A percentile compares a stretch with the other conserved stretches of the same genome.
Conservation (phyloP, 2,113 vertebrate genomes). For the Aphelocoma coerulescens region DNA sequence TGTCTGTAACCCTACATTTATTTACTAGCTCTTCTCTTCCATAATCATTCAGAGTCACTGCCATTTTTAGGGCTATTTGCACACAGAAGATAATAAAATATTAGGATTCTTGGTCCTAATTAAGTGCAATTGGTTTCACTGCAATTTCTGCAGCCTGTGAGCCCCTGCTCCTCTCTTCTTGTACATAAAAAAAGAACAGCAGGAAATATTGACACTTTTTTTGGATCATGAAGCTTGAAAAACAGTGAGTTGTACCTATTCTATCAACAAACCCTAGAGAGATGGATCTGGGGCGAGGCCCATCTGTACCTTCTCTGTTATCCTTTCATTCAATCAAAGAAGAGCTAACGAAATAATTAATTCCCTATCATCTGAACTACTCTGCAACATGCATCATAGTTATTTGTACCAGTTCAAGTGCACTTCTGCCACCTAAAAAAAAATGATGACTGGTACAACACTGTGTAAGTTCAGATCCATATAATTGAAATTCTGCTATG, state of each 20-base stretch:
- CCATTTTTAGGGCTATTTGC: not conserved
- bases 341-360: not conserved
- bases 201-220: not conserved
- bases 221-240: not conserved
- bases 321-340: not conserved
- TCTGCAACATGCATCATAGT: not conserved
- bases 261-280: not conserved
- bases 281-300: not conserved
- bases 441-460: accelerated
- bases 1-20: not conserved
- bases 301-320: not conserved
- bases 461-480: not conserved
- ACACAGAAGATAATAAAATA: not conserved
- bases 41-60: not conserved
- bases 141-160: not conserved
- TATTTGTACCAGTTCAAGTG: not conserved
- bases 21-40: not conserved
- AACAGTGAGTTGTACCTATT: not conserved
- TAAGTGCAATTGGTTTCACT: not conserved
- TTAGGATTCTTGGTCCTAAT: not conserved
- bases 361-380: not conserved
- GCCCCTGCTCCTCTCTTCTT: not conserved
- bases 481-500: not conserved
- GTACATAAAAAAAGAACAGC: not conserved
- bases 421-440: not conserved